A percentile compares a stretch with the other conserved stretches of the same genome.
phyloP scores from a whole-genome alignment of 2,888 invertebrate species.

The Ganaspis brasiliensis region DNA sequence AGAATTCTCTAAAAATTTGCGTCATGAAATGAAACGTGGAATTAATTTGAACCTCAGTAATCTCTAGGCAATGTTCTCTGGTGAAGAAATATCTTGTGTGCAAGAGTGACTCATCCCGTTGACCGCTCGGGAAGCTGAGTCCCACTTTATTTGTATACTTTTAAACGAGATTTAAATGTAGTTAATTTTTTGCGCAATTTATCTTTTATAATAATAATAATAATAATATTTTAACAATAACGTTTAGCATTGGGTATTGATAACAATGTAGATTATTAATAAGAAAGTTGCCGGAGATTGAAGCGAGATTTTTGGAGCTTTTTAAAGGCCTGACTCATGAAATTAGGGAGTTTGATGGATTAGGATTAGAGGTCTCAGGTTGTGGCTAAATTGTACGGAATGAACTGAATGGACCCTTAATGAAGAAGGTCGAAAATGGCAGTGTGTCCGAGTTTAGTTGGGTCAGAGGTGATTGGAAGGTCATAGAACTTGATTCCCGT shows the following conservation, averaged over 20 bases:
- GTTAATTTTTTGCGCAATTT: too few species aligned
- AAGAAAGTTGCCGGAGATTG: too few species aligned
- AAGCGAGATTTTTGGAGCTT: background rate
- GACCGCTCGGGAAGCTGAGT: conserved; percentile 7
- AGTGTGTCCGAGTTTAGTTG: background rate
- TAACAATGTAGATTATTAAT: too few species aligned
- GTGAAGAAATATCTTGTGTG: conserved; percentile 6
- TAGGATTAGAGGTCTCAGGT: conserved; percentile 32
- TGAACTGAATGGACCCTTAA: conserved; percentile 32
- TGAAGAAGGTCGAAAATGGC: conserved; percentile 1
- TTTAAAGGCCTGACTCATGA: background rate
- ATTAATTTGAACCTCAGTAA: conserved; percentile 9
- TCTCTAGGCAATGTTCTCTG: conserved; percentile 15
- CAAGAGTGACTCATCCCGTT: conserved; percentile 21
- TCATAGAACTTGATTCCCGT: background rate
- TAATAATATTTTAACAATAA: too few species aligned
- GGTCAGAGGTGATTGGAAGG: conserved; percentile 18
- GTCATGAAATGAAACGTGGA: conserved; percentile 1
- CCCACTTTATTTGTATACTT: background rate
- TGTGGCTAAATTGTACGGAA: conserved; percentile 32
- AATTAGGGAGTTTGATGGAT: conserved; percentile 25
- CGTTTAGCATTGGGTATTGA: too few species aligned
- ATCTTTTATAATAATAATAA: too few species aligned
- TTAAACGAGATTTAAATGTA: background rate
- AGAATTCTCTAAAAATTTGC: background rate